Evolutionary conservation across 2,797 vertebrate species (phyloP).

Genomic region (Pristis pectinata): DNA sequence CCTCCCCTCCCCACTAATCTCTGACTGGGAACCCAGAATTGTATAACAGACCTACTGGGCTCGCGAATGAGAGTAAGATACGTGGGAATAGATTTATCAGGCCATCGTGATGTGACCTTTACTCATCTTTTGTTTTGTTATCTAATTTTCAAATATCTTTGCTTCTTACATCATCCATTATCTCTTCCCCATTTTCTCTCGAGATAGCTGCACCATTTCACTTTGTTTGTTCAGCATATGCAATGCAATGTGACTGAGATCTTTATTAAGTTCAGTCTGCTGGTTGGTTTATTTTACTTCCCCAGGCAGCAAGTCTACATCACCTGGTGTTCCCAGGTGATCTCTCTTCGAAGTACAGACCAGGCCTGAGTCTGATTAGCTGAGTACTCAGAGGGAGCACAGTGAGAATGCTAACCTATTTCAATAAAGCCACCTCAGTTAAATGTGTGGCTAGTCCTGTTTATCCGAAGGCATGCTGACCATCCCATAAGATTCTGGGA

Average conservation of each 20-base stretch:
- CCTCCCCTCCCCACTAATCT: neutral
- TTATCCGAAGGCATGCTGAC: neutral
- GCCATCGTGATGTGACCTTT: neutral
- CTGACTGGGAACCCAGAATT: neutral
- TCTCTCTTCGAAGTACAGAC: no score
- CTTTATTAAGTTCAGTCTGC: no score
- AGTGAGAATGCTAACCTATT: neutral
- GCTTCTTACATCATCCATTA: neutral
- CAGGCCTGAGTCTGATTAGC: no score
- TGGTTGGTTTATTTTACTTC: no score
- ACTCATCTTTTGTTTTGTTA: neutral
- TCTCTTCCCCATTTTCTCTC: neutral
- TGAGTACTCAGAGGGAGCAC: no score
- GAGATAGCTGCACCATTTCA: neutral
- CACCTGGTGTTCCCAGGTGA: no score
- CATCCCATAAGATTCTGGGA: neutral
- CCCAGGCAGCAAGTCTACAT: no score
- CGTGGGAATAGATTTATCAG: neutral
- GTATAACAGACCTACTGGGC: neutral
- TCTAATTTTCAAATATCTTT: neutral
- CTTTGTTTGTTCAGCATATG: no score
- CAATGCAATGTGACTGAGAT: no score
- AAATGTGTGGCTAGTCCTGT: neutral
- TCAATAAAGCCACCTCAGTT: neutral
- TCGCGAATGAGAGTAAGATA: neutral